Evolutionary conservation across 2,113 vertebrate species (phyloP).

Genomic region (Tragelaphus imberbis): DNA sequence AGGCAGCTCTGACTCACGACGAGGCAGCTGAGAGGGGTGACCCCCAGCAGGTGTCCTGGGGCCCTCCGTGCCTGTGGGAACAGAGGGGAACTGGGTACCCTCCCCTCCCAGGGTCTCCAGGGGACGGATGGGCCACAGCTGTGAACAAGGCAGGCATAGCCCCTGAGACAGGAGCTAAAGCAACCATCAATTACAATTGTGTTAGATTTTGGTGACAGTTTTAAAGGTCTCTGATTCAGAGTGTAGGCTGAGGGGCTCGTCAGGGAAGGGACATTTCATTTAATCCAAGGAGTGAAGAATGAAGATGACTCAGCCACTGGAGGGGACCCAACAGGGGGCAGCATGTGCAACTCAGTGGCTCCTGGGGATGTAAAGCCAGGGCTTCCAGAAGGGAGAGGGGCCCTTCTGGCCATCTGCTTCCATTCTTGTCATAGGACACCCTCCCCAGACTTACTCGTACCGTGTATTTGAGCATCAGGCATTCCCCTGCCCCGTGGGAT

Average conservation of each 20-base stretch:
- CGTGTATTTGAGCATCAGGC: background rate
- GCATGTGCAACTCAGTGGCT: background rate
- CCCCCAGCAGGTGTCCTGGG: background rate
- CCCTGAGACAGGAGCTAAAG: background rate
- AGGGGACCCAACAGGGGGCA: background rate
- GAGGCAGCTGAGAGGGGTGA: background rate
- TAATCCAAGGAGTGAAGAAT: background rate
- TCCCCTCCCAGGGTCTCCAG: background rate
- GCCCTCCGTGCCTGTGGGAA: background rate
- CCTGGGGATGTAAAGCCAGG: background rate
- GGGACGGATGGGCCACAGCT: background rate
- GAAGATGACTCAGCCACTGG: background rate
- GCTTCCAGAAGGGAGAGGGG: background rate
- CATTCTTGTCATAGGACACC: background rate
- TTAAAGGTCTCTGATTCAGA: background rate
- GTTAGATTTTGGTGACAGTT: background rate
- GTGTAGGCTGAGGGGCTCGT: background rate
- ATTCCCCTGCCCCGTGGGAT: background rate
- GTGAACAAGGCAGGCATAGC: background rate
- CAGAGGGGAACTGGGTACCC: too few relatives aligned
- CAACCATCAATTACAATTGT: background rate
- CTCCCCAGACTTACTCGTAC: background rate
- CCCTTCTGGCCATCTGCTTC: background rate
- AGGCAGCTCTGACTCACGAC: background rate
- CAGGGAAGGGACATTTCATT: background rate